These are phyloP conservation scores for Lates japonicus DNA, from an alignment of 2,797 vertebrate genomes.

Conservation along the genomic window DNA sequence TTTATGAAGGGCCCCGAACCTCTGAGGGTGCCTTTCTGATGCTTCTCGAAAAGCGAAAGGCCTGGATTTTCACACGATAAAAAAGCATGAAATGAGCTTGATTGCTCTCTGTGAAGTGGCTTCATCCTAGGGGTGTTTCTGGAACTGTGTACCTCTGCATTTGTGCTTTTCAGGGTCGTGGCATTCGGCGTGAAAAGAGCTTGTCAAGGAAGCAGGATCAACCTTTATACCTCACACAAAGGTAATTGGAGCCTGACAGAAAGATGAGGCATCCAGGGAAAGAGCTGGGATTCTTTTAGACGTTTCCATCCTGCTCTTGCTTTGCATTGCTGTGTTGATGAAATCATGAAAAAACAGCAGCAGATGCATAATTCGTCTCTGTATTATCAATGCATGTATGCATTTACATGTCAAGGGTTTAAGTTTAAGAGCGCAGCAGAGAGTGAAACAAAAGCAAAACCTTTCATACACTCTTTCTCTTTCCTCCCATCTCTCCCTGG, in stretches of 20 bases:
- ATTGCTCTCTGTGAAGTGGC: constrained; percentile 44
- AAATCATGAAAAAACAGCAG: constrained; percentile 39
- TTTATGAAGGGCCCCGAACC: constrained; percentile 25
- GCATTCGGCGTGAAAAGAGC: constrained; percentile 37
- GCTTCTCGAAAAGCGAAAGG: constrained; percentile 34
- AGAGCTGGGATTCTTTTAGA: not conserved
- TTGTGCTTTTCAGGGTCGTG: constrained; percentile 38
- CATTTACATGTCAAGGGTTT: constrained; percentile 41
- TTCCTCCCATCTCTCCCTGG: constrained; percentile 37
- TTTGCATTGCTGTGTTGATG: constrained; percentile 36
- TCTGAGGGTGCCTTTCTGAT: constrained; percentile 23
- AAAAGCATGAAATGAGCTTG: constrained; percentile 49
- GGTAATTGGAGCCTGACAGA: constrained; percentile 43
- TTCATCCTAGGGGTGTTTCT: constrained; percentile 22
- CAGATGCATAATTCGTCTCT: constrained; percentile 41
- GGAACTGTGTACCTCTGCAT: constrained; percentile 8
- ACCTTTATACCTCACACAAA: constrained; percentile 54
- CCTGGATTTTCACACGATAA: constrained; percentile 31
- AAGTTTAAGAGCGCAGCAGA: constrained; percentile 22
- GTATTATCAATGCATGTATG: constrained; percentile 21
- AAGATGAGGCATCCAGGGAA: constrained; percentile 26
- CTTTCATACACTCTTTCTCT: constrained; percentile 16
- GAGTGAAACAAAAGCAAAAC: constrained; percentile 42
- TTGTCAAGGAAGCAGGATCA: constrained; percentile 35
- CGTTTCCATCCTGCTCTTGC: not conserved